These are phyloP conservation scores for Ellobium chinense DNA, from an alignment of 2,888 invertebrate species.

Conservation along the genomic window DNA sequence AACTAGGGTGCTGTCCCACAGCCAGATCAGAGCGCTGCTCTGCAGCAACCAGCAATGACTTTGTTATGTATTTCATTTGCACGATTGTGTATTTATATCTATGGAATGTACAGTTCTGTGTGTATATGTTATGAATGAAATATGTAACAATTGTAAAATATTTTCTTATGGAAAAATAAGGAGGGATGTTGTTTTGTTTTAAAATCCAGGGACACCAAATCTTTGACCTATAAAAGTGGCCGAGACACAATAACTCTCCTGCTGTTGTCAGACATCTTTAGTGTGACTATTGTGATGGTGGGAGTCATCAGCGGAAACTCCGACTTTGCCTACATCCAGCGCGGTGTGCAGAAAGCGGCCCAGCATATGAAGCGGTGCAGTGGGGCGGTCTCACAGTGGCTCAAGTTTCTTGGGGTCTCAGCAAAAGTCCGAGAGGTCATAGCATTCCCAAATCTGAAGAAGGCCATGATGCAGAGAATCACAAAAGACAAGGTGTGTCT, in stretches of 20 bases:
- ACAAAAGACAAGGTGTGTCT: conserved; percentile 25
- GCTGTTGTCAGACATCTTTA: conserved; percentile 24
- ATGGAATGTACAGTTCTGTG: too few species aligned
- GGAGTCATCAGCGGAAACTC: conserved; percentile 26
- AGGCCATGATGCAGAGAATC: conserved; percentile 21
- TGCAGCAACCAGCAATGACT: too few species aligned
- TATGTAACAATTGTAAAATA: too few species aligned
- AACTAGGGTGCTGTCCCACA: too few species aligned
- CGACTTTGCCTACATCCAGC: conserved; percentile 26
- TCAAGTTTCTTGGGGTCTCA: not conserved
- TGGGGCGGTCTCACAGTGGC: not conserved
- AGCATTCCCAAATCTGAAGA: conserved; percentile 35
- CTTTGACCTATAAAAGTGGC: not conserved
- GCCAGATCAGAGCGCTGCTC: too few species aligned
- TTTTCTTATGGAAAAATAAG: not conserved
- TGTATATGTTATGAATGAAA: too few species aligned
- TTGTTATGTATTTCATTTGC: too few species aligned
- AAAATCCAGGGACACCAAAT: not conserved
- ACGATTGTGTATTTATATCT: too few species aligned
- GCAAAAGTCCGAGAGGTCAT: conserved; percentile 13
- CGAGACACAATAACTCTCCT: conserved; percentile 28
- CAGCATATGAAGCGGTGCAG: not conserved
- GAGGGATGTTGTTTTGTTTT: not conserved
- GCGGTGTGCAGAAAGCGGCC: conserved; percentile 3
- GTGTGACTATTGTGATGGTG: conserved; percentile 17